Conservation (phyloP, 2,888 invertebrate genomes). For the Hyppa rectilinea region DNA sequence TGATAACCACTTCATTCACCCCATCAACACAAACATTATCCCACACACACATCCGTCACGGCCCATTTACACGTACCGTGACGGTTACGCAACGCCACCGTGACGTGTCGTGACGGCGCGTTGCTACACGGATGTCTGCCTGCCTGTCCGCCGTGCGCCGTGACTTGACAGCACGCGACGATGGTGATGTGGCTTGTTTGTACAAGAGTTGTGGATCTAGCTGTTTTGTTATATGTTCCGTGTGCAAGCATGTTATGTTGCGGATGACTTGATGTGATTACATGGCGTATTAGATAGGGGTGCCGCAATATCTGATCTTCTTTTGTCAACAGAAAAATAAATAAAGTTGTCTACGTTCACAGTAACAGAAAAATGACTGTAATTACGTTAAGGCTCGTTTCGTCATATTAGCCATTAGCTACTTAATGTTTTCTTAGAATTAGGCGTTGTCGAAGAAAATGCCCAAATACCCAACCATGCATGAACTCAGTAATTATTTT, state of each 20-base stretch:
- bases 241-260: conserved; percentile 8
- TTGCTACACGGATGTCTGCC: conserved; percentile 62
- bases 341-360: neutral
- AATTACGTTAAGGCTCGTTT: neutral
- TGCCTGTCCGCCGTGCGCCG: conserved; percentile 47
- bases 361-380: neutral
- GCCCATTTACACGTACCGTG: conserved; percentile 52
- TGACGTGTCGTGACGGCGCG: conserved; percentile 39
- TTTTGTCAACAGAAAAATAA: neutral
- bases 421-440: neutral
- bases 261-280: conserved; percentile 1
- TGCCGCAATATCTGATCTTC: neutral
- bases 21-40: neutral
- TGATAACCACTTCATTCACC: neutral
- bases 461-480: conserved; percentile 18
- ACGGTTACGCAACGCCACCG: conserved; percentile 53
- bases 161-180: conserved; percentile 61
- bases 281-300: neutral
- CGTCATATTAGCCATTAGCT: neutral
- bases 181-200: conserved; percentile 33
- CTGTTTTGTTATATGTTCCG: conserved; percentile 23
- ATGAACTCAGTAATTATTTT: conserved; percentile 34
- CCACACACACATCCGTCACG: conserved; percentile 25
- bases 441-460: neutral
- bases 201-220: conserved; percentile 1